Evolutionary conservation across 2,113 vertebrate species (phyloP).

Genomic region (Regulus satrapa): DNA sequence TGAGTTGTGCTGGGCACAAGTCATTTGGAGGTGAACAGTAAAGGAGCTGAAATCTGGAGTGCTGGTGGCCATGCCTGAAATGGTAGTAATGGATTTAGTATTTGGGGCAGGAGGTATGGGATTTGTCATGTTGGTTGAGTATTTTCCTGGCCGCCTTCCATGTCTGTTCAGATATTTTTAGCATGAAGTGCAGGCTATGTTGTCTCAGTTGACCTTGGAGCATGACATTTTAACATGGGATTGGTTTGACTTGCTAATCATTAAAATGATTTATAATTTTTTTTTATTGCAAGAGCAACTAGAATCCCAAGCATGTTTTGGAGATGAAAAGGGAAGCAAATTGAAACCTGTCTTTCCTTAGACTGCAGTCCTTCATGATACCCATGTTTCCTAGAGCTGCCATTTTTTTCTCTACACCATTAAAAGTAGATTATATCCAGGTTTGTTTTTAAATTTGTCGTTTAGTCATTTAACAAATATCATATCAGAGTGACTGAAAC

Average conservation of each 20-base stretch:
- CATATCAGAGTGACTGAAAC: neutral
- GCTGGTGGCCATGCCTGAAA: conserved; percentile 23
- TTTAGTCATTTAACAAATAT: conserved; percentile 20
- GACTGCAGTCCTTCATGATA: neutral
- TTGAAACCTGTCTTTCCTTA: neutral
- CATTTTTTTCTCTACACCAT: neutral
- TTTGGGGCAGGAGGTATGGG: conserved; percentile 56
- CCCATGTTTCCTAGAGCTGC: neutral
- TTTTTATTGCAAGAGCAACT: conserved; percentile 27
- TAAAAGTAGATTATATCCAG: neutral
- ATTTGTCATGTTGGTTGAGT: conserved; percentile 51
- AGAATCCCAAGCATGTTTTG: neutral
- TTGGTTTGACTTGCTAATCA: conserved; percentile 56
- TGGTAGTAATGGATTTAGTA: conserved; percentile 42
- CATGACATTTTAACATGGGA: conserved; percentile 55
- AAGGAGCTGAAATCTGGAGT: neutral
- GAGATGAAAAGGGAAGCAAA: conserved; percentile 15
- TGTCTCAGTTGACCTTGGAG: conserved; percentile 53
- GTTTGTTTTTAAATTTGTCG: neutral
- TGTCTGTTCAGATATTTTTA: conserved; percentile 53
- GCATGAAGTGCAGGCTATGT: conserved; percentile 34
- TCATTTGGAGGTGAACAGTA: neutral
- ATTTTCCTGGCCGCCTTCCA: conserved; percentile 57
- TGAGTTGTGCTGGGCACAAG: neutral
- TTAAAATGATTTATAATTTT: conserved; percentile 45